These are phyloP conservation scores for Apeltes quadracus DNA, from an alignment of 2,113 vertebrate species.

Conservation along the genomic window DNA sequence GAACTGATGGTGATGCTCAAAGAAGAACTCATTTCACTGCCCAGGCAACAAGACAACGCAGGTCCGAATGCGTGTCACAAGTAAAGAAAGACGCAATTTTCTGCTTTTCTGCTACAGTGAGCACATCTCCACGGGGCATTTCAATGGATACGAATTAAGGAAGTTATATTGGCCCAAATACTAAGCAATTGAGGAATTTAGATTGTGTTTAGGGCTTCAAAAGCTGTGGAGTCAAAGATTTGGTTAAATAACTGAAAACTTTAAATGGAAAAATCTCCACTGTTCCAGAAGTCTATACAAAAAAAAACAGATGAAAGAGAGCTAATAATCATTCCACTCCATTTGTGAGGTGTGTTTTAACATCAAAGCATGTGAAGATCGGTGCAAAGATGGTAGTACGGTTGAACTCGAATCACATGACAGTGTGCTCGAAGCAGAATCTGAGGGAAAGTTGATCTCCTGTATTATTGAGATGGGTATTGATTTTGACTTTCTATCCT, in stretches of 20 bases:
- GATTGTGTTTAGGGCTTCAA: slow-evolving; percentile 48
- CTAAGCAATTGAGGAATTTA: slow-evolving; percentile 25
- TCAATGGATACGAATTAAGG: slow-evolving; percentile 14
- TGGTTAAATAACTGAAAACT: slow-evolving; percentile 44
- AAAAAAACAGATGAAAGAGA: slow-evolving; percentile 39
- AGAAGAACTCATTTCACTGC: slow-evolving; percentile 34
- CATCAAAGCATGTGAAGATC: slow-evolving; percentile 52
- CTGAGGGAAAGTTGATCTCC: slow-evolving; percentile 39
- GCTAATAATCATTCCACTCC: slow-evolving; percentile 24
- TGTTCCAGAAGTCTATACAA: slow-evolving; percentile 46
- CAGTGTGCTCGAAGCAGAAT: slow-evolving; percentile 43
- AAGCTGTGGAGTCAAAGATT: slow-evolving; percentile 41
- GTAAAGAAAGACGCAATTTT: slow-evolving; percentile 20
- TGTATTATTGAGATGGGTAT: slow-evolving; percentile 46
- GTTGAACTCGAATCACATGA: slow-evolving; percentile 44
- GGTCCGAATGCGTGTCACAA: slow-evolving; percentile 32
- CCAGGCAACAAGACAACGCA: slow-evolving; percentile 12
- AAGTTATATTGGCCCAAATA: slow-evolving; percentile 31
- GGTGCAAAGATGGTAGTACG: background rate
- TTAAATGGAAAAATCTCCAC: slow-evolving; percentile 33
- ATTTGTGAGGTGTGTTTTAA: slow-evolving; percentile 31
- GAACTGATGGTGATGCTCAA: slow-evolving; percentile 52
- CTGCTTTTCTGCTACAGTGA: background rate
- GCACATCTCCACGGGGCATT: background rate
- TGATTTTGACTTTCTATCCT: slow-evolving; percentile 27